Base-by-base conservation (phyloP, 2,888 invertebrate genomes). In the Andricus quercusramuli region DNA sequence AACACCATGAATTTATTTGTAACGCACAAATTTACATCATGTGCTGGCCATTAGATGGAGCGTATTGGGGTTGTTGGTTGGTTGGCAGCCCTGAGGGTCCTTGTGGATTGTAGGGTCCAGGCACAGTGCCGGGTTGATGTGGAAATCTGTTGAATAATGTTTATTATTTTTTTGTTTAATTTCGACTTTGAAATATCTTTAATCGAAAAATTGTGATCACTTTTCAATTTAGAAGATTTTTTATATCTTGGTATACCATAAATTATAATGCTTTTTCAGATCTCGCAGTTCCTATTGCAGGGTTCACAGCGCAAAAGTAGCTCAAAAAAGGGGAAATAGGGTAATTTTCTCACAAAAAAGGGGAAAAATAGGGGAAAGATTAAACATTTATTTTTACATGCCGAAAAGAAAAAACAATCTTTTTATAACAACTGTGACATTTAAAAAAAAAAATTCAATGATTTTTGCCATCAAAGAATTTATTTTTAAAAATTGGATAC, bases 21-120 rank as follows among this genome's bases (percentile, higher is more conserved):
- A 74, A 29, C 6, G 32, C 74, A 32, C 6, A 59, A 74, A 56
- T 87, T 91, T 89, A 92, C 91, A 91, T 91, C 90, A 92, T 90
- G 79, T 90, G 92, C 82, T 92, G 92, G 78, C 91, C 90, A 77
- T 90, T 92, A n/a, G 90, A 86, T 78, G 92, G 88, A 80, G 90
- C 88, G 82, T 90, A 92, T 82, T 91, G 91, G 44, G 89, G 83
- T 85, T 88, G 91, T 80, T 90, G 92, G 80, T 85, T 90, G 64
- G 89, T 81, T 78, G 88, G 83, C 44, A 86, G 84, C 76, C 89
- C 89, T 77, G 88, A 83, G n/a, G 88, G 83, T 51, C 90, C 89
- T 78, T 88, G 83, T 41, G 88, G 87, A 80, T 90, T 88, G 65
- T 88, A 92, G 25, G 90, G 88, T 62, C 87, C 89, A 80, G 86